phyloP scores from a whole-genome alignment of 2,797 vertebrate genomes.

The Xyrichtys novacula region DNA sequence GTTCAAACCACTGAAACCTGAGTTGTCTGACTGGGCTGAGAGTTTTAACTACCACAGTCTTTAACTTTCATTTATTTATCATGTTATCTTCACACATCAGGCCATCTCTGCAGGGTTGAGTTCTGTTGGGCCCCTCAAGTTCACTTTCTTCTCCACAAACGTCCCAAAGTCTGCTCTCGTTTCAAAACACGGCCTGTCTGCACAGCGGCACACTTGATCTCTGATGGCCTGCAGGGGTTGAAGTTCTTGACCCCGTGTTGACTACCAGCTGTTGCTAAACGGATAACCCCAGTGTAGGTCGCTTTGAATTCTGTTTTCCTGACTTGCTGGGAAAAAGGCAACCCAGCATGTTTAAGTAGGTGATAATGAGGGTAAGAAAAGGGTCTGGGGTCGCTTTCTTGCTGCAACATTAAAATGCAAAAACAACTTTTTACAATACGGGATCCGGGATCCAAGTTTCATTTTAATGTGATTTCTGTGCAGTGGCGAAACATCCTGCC shows the following conservation, averaged over 20 bases:
- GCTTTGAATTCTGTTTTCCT: constrained; percentile 29
- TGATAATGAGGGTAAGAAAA: constrained; percentile 36
- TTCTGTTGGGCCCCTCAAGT: constrained; percentile 34
- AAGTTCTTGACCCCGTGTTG: constrained; percentile 63
- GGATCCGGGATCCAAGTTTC: constrained; percentile 23
- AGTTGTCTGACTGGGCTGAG: no score
- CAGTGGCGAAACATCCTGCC: constrained; percentile 16
- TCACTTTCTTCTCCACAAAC: constrained; percentile 36
- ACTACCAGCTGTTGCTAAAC: constrained; percentile 58
- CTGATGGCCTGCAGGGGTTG: constrained; percentile 48
- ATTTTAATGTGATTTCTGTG: constrained; percentile 35
- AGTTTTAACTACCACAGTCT: no score
- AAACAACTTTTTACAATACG: constrained; percentile 27
- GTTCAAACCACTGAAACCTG: no score
- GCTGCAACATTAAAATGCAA: constrained; percentile 7
- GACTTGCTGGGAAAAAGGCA: constrained; percentile 23
- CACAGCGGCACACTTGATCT: constrained; percentile 54
- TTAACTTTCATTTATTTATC: no score
- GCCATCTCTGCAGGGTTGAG: neutral
- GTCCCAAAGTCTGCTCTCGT: constrained; percentile 51
- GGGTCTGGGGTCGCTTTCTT: constrained; percentile 11
- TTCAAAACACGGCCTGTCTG: constrained; percentile 68
- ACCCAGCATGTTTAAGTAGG: constrained; percentile 22
- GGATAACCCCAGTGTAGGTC: constrained; percentile 25
- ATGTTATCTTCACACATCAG: no score